These are phyloP conservation scores for Cydia splendana DNA, from an alignment of 1,140 invertebrate genomes.

Conservation along the genomic window DNA sequence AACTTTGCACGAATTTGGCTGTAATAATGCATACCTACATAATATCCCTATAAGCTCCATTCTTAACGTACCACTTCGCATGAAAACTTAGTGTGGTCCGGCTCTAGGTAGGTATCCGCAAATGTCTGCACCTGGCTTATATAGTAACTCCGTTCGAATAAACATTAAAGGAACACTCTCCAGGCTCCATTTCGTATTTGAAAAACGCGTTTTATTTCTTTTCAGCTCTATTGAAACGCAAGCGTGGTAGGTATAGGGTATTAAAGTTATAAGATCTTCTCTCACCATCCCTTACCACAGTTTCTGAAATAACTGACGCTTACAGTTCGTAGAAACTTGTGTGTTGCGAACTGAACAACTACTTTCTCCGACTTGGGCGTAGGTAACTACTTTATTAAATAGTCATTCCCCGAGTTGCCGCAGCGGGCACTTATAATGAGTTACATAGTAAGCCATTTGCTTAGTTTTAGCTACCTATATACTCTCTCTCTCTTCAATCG, in stretches of 20 bases:
- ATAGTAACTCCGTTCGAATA: background rate
- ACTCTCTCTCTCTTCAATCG: too few species aligned
- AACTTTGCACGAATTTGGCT: too few species aligned
- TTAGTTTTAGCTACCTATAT: conserved; percentile 55
- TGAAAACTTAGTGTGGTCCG: too few species aligned
- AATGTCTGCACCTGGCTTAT: background rate
- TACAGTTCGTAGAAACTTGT: conserved; percentile 41
- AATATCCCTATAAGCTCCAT: too few species aligned
- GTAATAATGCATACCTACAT: too few species aligned
- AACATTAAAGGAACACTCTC: background rate
- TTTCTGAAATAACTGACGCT: conserved; percentile 15
- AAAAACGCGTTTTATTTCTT: background rate
- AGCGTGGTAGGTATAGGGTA: background rate
- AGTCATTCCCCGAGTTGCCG: conserved; percentile 50
- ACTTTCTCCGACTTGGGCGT: conserved; percentile 48
- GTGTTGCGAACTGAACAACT: conserved; percentile 46
- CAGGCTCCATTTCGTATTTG: too few species aligned
- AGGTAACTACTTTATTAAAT: conserved; percentile 53
- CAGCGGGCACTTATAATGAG: conserved; percentile 15
- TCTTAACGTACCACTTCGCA: too few species aligned
- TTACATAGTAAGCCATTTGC: conserved; percentile 13
- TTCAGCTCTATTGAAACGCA: too few species aligned
- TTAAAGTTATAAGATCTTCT: background rate
- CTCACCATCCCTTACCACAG: background rate
- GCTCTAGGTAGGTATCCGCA: too few species aligned